phyloP scores from a whole-genome alignment of 2,888 invertebrate genomes.

The Drosophila merina region DNA sequence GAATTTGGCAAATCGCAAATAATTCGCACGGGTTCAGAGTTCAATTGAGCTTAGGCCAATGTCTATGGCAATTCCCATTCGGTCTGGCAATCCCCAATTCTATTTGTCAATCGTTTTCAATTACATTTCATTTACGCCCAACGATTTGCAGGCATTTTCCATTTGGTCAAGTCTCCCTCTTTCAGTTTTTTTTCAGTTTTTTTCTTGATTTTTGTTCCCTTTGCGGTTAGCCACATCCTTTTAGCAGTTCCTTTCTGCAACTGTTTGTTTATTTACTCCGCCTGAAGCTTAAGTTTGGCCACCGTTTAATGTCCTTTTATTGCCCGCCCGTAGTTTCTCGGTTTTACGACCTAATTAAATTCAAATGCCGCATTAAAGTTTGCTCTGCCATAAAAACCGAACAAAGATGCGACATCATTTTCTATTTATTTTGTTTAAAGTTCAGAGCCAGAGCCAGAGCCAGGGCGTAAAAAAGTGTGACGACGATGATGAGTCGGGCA shows the following conservation, averaged over 20 bases:
- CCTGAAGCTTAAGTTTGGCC: constrained; percentile 35
- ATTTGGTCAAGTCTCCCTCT: constrained; percentile 32
- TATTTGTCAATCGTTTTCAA: constrained; percentile 51
- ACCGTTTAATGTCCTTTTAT: constrained; percentile 57
- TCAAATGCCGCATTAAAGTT: constrained; percentile 54
- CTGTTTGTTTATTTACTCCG: constrained; percentile 50
- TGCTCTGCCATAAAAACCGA: constrained; percentile 25
- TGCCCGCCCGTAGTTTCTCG: constrained; percentile 21
- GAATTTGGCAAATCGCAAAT: constrained; percentile 5
- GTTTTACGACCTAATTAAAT: constrained; percentile 69
- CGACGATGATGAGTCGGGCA: constrained; percentile 36
- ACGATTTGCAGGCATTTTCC: constrained; percentile 45
- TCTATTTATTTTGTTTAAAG: constrained; percentile 58
- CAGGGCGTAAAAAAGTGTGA: constrained; percentile 19
- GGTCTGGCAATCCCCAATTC: constrained; percentile 25
- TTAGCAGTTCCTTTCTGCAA: constrained; percentile 3
- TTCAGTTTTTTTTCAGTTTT: background rate
- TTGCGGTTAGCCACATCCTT: constrained; percentile 7
- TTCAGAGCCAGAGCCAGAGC: constrained; percentile 1
- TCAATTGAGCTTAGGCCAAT: constrained; percentile 37
- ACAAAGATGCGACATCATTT: constrained; percentile 39
- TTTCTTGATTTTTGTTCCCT: background rate
- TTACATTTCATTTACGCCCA: constrained; percentile 54
- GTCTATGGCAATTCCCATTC: constrained; percentile 29
- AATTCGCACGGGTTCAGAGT: constrained; percentile 18